These are phyloP conservation scores for Leucozona laternaria DNA, from an alignment of 2,888 invertebrate species.

Conservation along the genomic window DNA sequence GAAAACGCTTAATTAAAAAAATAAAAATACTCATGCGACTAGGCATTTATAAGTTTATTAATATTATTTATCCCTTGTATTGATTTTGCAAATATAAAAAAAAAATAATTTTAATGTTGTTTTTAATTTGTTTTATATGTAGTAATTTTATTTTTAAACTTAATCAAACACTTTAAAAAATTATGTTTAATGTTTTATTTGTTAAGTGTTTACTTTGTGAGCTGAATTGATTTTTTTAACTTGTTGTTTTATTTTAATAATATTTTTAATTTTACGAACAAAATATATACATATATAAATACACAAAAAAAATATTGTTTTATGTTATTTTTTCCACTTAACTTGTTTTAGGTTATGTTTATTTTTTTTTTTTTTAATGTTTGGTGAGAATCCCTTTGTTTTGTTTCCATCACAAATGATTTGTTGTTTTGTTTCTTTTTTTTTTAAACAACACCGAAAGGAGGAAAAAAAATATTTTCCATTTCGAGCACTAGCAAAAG, in stretches of 20 bases:
- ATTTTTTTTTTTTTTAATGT: background rate
- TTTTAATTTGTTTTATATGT: conserved; percentile 74
- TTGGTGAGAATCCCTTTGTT: conserved; percentile 31
- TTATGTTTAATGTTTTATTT: conserved; percentile 75
- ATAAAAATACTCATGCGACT: conserved; percentile 83
- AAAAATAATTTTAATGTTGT: conserved; percentile 68
- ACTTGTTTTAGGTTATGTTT: conserved; percentile 32
- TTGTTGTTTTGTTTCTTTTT: background rate
- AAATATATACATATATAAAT: conserved; percentile 38
- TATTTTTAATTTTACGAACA: conserved; percentile 53
- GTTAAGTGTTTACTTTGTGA: conserved; percentile 75
- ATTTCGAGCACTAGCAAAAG: conserved; percentile 23
- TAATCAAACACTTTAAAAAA: conserved; percentile 41
- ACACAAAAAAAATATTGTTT: conserved; percentile 48
- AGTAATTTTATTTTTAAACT: conserved; percentile 49
- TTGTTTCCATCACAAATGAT: conserved; percentile 7
- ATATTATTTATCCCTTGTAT: conserved; percentile 32
- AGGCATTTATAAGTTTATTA: conserved; percentile 78
- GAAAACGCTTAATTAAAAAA: conserved; percentile 82
- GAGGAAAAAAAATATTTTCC: background rate
- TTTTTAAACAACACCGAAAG: conserved; percentile 7
- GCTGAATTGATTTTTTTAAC: conserved; percentile 64
- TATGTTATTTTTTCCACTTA: conserved; percentile 59
- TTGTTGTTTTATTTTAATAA: conserved; percentile 67
- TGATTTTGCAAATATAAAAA: conserved; percentile 75